Evolutionary conservation across 2,888 invertebrate species (phyloP), one percentile per base, ranked within the genome.

Genomic region (Dasysyrphus albostriatus): DNA sequence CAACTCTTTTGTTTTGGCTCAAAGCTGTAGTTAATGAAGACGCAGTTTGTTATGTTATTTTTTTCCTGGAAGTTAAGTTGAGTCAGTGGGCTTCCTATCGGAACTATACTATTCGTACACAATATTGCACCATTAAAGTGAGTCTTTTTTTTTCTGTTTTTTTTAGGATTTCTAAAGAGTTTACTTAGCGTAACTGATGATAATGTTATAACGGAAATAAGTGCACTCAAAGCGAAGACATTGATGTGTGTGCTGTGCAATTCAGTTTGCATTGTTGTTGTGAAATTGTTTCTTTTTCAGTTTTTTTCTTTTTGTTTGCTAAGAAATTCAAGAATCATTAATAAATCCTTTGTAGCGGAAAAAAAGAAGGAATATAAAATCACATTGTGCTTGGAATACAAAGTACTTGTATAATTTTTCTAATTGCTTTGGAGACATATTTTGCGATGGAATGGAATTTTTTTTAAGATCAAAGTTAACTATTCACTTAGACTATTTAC

Each of bases 51-150:
- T 47, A 5, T 59, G 10, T 37, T 39, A 14, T 54, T 49, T 47
- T 16, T 65, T 78, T 78, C 83, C 83, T 83, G 79, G 78, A 83
- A 83, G 42, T 69, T 12, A 19, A 65, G 65, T 34, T 65, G 49
- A 65, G 65, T 67, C 44, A 78, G 76, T 74, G 77, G 74, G 78
- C 78, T 83, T 78, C 73, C 83, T 79, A 79, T 79, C 78, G 83
- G 83, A 83, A 83, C 83, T 49, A 51, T 49, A 5, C 2, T 24
- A 32, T 8, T 58, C 16, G n/a, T 39, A 59, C 44, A 67, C 67
- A 61, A 37, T 73, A 69, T 63, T 70, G 49, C 59, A 77, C 44
- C 49, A 83, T 65, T 32, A 37, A 8, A 10, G 4, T 47, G 24
- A 19, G 16, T 37, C 3, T 56, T 29, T 29, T 16, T 63, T 63